Evolutionary conservation across 2,888 invertebrate species (phyloP), one percentile per base, ranked within the genome.

Genomic region (Mesoligia furuncula): DNA sequence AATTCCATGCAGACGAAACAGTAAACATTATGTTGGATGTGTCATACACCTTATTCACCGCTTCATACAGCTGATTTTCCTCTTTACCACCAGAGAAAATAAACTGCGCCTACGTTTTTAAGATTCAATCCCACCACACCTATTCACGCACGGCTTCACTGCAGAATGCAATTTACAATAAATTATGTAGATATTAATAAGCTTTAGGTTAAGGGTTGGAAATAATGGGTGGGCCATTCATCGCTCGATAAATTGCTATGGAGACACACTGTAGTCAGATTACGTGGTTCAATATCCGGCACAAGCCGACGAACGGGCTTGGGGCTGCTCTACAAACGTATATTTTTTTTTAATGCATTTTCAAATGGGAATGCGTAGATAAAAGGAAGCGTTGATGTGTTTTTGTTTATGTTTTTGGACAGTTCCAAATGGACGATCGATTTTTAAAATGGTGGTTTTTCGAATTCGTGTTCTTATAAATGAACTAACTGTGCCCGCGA

Each of bases 161-260:
- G 92, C 93, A 93, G 93, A 95, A 96, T 96, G 96, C 95, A 96
- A 96, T 96, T 96, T 96, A 96, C 96, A 96, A 96, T 96, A 96
- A 96, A 96, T 96, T 96, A 96, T 94, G 94, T 93, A 94, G 96
- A 95, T 96, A 96, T 96, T 96, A 96, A 96, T 96, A 96, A 96
- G 95, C 94, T 93, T 93, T 93, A 95, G 95, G 95, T 95, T 95
- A 96, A 96, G 95, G 96, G 96, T 96, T 96, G 94, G 93, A 95
- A 86, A 83, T 96, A 96, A 96, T 95, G 95, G 95, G 91, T 85
- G 90, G 92, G 90, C 95, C 95, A 95, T 95, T 95, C 94, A 96
- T 96, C 95, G 95, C 95, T 93, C 94, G 94, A 96, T 96, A 96
- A 96, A 96, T 96, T 95, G 96, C 94, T 91, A 94, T 93, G 94